These are phyloP conservation scores for Hoplodrina blanda DNA, from an alignment of 2,888 invertebrate genomes.

Conservation along the genomic window DNA sequence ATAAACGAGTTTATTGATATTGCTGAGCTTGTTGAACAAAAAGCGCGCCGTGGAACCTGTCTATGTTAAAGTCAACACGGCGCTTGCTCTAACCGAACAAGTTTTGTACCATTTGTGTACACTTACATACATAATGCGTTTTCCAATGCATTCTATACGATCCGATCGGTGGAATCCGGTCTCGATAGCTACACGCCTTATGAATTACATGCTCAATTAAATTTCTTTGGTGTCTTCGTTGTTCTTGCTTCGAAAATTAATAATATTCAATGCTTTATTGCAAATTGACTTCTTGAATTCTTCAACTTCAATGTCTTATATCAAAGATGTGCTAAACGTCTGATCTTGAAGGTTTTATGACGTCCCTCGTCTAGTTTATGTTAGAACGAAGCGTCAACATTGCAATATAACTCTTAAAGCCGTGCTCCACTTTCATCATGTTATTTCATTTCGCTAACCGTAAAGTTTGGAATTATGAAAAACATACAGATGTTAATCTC, in stretches of 20 bases:
- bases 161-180: constrained; percentile 75
- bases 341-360: constrained; percentile 65
- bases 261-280: constrained; percentile 20
- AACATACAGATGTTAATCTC: constrained; percentile 62
- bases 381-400: constrained; percentile 61
- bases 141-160: constrained; percentile 80
- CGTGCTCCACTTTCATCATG: constrained; percentile 68
- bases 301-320: constrained; percentile 32
- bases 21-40: constrained; percentile 74
- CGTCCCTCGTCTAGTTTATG: constrained; percentile 61
- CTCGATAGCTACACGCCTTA: constrained; percentile 65
- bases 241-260: constrained; percentile 38
- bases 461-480: constrained; percentile 67
- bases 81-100: constrained; percentile 76
- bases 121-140: constrained; percentile 74
- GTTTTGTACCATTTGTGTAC: constrained; percentile 78
- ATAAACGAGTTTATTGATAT: constrained; percentile 83
- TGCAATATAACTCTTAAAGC: constrained; percentile 64
- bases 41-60: constrained; percentile 76
- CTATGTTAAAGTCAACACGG: constrained; percentile 78
- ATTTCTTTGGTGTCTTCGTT: constrained; percentile 53
- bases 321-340: constrained; percentile 32
- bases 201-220: constrained; percentile 66
- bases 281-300: constrained; percentile 29
- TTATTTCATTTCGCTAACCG: constrained; percentile 60